phyloP scores from a whole-genome alignment of 2,797 vertebrate species.

The Oreortyx pictus region DNA sequence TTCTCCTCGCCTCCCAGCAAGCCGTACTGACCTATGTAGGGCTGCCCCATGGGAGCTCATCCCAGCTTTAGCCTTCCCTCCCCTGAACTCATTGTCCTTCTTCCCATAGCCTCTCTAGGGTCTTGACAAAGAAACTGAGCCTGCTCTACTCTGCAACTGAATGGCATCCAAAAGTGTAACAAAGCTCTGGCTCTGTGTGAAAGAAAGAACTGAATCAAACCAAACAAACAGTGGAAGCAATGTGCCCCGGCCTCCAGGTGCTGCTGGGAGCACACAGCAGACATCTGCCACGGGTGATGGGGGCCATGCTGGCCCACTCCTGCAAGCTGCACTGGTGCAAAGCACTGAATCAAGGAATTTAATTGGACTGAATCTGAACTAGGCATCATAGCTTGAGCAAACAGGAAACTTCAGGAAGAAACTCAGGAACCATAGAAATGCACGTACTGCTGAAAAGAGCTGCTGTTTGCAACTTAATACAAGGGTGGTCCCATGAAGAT shows the following conservation, averaged over 20 bases:
- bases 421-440: too few species aligned
- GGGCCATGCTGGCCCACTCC: neutral
- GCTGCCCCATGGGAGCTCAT: neutral
- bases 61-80: neutral
- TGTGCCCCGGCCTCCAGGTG: rapidly evolving
- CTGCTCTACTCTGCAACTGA: neutral
- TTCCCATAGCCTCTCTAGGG: neutral
- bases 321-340: rapidly evolving
- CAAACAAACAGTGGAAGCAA: rapidly evolving
- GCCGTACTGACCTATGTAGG: neutral
- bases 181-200: neutral
- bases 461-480: too few species aligned
- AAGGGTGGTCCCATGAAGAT: too few species aligned
- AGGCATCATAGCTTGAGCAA: too few species aligned
- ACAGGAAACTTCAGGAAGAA: too few species aligned
- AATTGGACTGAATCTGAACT: too few species aligned
- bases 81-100: neutral
- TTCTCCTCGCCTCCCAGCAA: neutral
- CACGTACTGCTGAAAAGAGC: too few species aligned
- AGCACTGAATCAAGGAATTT: too few species aligned
- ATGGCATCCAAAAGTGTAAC: neutral
- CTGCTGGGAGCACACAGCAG: neutral
- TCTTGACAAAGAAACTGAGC: neutral
- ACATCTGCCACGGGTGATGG: neutral
- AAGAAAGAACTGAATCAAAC: neutral